These are phyloP conservation scores for Heliconius cydno DNA, from an alignment of 2,888 invertebrate genomes.

Conservation along the genomic window DNA sequence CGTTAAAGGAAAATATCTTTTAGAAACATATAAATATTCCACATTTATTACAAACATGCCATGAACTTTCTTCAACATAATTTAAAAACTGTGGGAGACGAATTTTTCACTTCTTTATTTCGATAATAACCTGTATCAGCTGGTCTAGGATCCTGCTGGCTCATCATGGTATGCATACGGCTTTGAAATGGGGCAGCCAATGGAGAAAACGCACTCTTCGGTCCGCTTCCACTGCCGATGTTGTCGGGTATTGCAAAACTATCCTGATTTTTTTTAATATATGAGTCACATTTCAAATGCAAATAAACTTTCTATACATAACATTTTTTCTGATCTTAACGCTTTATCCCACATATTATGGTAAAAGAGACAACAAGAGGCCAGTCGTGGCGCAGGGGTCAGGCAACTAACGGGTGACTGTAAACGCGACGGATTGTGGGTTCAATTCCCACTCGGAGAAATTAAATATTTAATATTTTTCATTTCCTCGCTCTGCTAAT, in stretches of 20 bases:
- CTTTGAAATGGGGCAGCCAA: conserved; percentile 62
- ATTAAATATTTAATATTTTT: too few species aligned
- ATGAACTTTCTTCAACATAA: too few species aligned
- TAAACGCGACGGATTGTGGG: too few species aligned
- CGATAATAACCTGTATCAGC: conserved; percentile 63
- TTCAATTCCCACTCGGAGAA: too few species aligned
- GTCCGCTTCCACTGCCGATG: conserved; percentile 48
- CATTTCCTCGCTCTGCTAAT: too few species aligned
- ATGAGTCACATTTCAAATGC: not conserved
- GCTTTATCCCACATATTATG: not conserved
- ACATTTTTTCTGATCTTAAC: not conserved
- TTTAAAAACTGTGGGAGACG: too few species aligned
- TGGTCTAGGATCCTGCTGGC: conserved; percentile 64
- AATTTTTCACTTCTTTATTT: too few species aligned
- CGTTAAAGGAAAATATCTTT: too few species aligned
- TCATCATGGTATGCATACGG: conserved; percentile 57
- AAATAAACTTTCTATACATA: not conserved
- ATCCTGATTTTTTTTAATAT: conserved; percentile 53
- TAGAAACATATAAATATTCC: too few species aligned
- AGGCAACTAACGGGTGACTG: too few species aligned
- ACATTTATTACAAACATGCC: too few species aligned
- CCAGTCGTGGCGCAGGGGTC: too few species aligned
- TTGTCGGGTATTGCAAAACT: conserved; percentile 58
- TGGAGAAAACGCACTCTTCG: conserved; percentile 62
- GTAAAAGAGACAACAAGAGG: not conserved